Base-by-base conservation (phyloP, 2,797 vertebrate genomes). In the Myotis pilosus region DNA sequence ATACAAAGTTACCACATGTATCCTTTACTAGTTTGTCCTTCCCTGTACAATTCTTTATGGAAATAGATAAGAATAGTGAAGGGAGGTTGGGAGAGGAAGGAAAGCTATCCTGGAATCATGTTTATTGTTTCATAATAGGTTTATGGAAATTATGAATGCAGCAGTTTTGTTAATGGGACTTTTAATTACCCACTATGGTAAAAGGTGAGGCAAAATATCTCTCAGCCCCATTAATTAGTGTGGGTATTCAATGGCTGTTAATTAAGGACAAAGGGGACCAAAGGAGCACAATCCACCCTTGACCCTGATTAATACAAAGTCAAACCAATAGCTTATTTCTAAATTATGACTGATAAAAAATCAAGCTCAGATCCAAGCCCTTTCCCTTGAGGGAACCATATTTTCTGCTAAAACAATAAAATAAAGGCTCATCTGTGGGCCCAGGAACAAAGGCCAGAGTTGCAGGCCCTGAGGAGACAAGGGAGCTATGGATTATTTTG, bases 231-330 rank as follows among this genome's bases (percentile, higher is more conserved):
- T 98, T 99, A 99, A 99, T 99, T 99, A 99, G 99, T 99, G 98
- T 98, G 98, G 97, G 98, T 98, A 99, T 99, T 99, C 98, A 98
- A 98, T 97, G 98, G 98, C 98, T 99, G 98, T 99, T 99, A 99
- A 99, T 99, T 99, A 99, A 99, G 99, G 98, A 98, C 99, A 99
- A 99, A 99, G 98, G 98, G 98, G 98, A 99, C 98, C 98, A 99
- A 98, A 98, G 98, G 97, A 96, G 98, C 98, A 98, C 98, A 98
- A 98, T 98, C 99, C 98, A 98, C 96, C 96, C 97, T 97, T 97
- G 98, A 98, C 97, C 97, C 87, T 97, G 97, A 98, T 97, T 96
- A 98, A 98, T 98, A 96, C 97, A 96, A 98, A 98, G 97, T 97
- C 97, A 98, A 98, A 98, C 98, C 98, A 98, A 98, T 98, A 98